Evolutionary conservation across 2,113 vertebrate genomes (phyloP).

Genomic region (Steatornis caripensis): DNA sequence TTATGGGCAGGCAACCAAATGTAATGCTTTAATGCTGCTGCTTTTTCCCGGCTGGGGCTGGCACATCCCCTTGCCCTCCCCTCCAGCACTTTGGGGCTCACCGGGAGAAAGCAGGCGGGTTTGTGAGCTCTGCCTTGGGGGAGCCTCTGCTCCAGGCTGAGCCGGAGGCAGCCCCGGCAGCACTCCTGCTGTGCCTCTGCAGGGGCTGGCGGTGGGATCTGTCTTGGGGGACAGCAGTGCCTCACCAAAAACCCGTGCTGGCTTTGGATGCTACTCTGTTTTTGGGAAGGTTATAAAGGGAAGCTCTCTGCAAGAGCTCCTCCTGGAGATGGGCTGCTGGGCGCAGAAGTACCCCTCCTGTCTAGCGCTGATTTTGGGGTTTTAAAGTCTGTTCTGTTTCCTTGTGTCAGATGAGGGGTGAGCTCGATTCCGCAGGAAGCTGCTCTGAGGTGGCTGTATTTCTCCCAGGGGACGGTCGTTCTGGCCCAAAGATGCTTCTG

Average conservation of each 20-base stretch:
- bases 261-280: background rate
- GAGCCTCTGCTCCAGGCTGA: background rate
- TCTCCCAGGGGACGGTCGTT: background rate
- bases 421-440: background rate
- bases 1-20: background rate
- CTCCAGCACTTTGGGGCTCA: background rate
- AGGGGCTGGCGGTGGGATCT: background rate
- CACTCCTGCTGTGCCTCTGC: no score
- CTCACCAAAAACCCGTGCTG: background rate
- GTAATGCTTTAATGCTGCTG: background rate
- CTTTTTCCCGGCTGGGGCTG: no score
- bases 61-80: background rate
- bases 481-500: background rate
- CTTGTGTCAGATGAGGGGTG: background rate
- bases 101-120: background rate
- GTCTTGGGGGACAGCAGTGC: no score
- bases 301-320: background rate
- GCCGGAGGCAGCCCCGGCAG: background rate
- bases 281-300: background rate
- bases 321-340: background rate
- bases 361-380: no score
- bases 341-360: background rate
- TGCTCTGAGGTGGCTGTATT: accelerated
- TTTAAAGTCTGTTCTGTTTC: accelerated
- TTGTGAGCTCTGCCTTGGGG: background rate